These are phyloP conservation scores for Brachyalestes nurse DNA, from an alignment of 2,797 vertebrate species.

Conservation along the genomic window DNA sequence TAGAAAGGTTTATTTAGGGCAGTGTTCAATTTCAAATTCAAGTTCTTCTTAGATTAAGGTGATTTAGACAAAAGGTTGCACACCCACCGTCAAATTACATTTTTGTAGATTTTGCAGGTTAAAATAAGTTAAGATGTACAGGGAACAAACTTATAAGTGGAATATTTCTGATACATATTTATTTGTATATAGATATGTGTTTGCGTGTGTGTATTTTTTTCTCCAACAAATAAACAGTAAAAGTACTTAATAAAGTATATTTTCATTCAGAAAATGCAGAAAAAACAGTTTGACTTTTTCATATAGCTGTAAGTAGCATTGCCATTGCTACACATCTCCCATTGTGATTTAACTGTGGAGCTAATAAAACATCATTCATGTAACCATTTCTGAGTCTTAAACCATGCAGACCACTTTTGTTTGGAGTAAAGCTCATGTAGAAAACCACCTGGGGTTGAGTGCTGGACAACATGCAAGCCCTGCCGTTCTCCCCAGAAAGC, in stretches of 20 bases:
- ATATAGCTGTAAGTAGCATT: neutral
- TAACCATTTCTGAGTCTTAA: slow-evolving; percentile 24
- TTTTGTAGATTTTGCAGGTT: no score
- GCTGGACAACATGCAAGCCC: slow-evolving; percentile 46
- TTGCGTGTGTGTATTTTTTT: no score
- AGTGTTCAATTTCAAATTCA: neutral
- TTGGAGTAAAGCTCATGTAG: slow-evolving; percentile 29
- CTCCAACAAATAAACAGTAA: no score
- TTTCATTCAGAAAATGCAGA: no score
- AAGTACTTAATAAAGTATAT: no score
- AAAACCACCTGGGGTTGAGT: slow-evolving; percentile 55
- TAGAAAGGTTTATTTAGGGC: neutral
- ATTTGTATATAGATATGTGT: no score
- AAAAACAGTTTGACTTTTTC: no score
- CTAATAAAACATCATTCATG: slow-evolving; percentile 23
- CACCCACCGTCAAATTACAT: no score
- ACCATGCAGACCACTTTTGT: slow-evolving; percentile 40
- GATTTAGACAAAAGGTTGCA: neutral
- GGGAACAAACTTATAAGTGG: no score
- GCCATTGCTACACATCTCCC: neutral
- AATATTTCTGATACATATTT: no score
- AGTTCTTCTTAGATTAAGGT: neutral
- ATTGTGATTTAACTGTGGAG: slow-evolving; percentile 22
- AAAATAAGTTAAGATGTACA: no score
- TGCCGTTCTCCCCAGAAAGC: slow-evolving; percentile 23